Conservation (phyloP, 2,797 vertebrate genomes). For the Acipenser transmontanus region DNA sequence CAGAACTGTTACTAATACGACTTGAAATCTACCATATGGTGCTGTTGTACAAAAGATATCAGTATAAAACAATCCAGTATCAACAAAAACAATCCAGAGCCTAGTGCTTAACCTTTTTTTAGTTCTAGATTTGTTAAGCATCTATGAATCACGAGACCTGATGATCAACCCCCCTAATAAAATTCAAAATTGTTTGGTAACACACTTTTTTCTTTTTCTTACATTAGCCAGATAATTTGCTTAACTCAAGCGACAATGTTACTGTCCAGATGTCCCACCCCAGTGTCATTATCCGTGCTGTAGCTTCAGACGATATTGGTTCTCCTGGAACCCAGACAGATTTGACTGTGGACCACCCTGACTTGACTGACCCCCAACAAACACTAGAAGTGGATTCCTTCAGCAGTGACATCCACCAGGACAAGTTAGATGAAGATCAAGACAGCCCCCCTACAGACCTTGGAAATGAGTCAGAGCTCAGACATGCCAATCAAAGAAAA, state of each 20-base stretch:
- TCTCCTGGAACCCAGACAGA: constrained; percentile 70
- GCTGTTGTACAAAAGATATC: no score
- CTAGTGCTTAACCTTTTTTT: no score
- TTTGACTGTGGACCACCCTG: constrained; percentile 60
- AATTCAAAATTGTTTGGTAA: no score
- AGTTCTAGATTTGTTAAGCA: no score
- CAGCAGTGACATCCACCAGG: constrained; percentile 49
- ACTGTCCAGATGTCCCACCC: constrained; percentile 80
- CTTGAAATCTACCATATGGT: no score
- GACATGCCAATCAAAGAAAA: constrained; percentile 51
- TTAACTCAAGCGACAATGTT: constrained; percentile 70
- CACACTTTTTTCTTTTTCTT: constrained; percentile 19
- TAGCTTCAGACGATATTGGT: constrained; percentile 76
- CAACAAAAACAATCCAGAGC: no score
- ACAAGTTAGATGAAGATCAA: constrained; percentile 46
- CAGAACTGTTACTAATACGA: no score
- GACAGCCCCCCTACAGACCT: constrained; percentile 14
- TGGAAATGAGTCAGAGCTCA: constrained; percentile 47
- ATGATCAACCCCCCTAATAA: no score
- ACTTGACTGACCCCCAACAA: constrained; percentile 50
- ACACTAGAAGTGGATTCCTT: constrained; percentile 55
- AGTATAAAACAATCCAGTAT: no score
- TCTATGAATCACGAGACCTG: no score
- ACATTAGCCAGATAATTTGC: constrained; percentile 76
- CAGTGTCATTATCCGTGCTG: constrained; percentile 89